Base-by-base conservation (phyloP, 2,888 invertebrate species). In the Drosophila crucigera region DNA sequence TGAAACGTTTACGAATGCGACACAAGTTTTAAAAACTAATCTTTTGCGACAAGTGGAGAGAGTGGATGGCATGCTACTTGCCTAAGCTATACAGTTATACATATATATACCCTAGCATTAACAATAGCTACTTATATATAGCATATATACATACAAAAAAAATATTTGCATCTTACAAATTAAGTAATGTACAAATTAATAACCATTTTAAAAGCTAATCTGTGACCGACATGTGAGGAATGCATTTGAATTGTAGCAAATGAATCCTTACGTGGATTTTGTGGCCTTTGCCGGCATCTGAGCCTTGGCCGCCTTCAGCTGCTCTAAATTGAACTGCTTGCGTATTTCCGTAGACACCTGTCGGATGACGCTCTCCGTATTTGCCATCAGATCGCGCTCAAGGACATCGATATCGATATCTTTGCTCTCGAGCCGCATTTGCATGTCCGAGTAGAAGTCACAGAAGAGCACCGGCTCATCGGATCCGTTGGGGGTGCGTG, bases 401-500 rank as follows among this genome's bases (percentile, higher is more conserved):
- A 93, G 80, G 1, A 92, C 86, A 72, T 93, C 93, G 37, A 92
- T 92, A 49, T 93, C 93, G 7, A 92, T 91, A 25, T 92, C 92
- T 71, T 92, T 92, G 72, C 92, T 92, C 70, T 93, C 93, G 37
- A 93, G 78, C 28, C 92, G 91, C 91, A 93, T 92, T 81, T 93
- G 93, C 69, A 93, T 84, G 52, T 93, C 93, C 1, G 93, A 92
- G 50, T 93, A 92, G 69, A 93, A 93, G 88, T 93, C 93, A 73
- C 93, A 93, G 73, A 93, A 92, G 10, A 93, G 73, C 30, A 93
- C 91, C 0, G 93, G 92, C 71, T 93, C 92, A 33, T 92, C 92
- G 14, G 91, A 90, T 0, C 91, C 91, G 2, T 86, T 87, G 2
- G 91, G 82, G 1, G 92, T 93, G 1, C 93, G 88, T 3, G 93